Percentiles rank a stretch among this genome's conserved stretches.
phyloP scores from a whole-genome alignment of 64 coral and sea anemone species.

The Trachythela sp. region DNA sequence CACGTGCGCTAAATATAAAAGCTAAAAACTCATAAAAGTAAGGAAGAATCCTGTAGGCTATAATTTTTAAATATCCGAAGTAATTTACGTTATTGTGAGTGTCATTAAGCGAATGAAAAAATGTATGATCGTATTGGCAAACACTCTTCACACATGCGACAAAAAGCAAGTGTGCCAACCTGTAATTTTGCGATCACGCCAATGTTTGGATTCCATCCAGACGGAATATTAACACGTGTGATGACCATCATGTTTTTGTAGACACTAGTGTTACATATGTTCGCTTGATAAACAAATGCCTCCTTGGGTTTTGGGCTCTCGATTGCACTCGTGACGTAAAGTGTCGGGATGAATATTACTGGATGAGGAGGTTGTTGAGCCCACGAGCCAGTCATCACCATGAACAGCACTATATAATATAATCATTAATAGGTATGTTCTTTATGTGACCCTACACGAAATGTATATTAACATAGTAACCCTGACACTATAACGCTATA shows the following conservation, averaged over 20 bases:
- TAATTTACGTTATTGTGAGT: no score
- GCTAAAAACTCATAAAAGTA: no score
- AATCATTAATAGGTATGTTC: no score
- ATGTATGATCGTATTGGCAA: no score
- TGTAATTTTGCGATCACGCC: constrained; percentile 50
- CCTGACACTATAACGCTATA: no score
- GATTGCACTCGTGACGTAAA: constrained; percentile 49
- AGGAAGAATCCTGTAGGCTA: no score
- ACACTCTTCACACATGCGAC: no score
- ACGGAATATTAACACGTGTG: constrained; percentile 53
- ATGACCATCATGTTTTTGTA: constrained; percentile 23
- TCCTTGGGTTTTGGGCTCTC: constrained; percentile 28
- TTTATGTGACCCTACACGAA: no score
- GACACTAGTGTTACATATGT: constrained; percentile 54
- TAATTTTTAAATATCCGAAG: no score
- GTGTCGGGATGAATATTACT: constrained; percentile 49
- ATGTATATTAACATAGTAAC: no score
- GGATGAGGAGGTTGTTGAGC: not conserved
- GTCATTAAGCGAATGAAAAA: no score
- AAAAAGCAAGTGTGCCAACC: not conserved
- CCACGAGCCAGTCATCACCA: not conserved
- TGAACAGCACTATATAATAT: not conserved
- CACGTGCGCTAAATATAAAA: no score
- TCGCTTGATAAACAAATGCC: constrained; percentile 47
- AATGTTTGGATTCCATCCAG: constrained; percentile 50